Evolutionary conservation across 92 coral and sea anemone genomes (phyloP).

Genomic region (Meandrina meandrites): DNA sequence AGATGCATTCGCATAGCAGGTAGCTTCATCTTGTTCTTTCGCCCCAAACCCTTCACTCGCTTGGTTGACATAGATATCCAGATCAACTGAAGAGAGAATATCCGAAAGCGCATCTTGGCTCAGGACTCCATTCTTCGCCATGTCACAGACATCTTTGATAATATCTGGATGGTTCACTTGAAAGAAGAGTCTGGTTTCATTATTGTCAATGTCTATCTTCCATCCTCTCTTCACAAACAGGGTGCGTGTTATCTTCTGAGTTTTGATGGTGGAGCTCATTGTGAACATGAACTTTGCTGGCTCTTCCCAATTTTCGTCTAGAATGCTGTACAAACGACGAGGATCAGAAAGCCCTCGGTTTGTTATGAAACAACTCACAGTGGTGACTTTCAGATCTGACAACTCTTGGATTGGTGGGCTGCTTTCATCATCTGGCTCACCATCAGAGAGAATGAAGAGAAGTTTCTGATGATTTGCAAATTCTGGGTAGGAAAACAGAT

Average conservation of each 20-base stretch:
- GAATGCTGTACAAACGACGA: conserved; percentile 24
- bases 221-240: conserved; percentile 51
- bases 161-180: conserved; percentile 64
- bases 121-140: conserved; percentile 48
- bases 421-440: conserved; percentile 45
- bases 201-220: conserved; percentile 53
- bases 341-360: conserved; percentile 1
- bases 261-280: conserved; percentile 47
- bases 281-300: conserved; percentile 47
- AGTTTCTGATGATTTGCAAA: conserved; percentile 44
- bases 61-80: conserved; percentile 69
- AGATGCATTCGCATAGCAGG: conserved; percentile 70
- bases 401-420: background rate
- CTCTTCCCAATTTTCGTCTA: conserved; percentile 28
- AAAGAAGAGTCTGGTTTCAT: conserved; percentile 54
- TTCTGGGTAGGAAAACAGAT: conserved; percentile 25
- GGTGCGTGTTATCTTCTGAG: conserved; percentile 59
- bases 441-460: conserved; percentile 64
- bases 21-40: conserved; percentile 18
- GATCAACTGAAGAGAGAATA: conserved; percentile 39
- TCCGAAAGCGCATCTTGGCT: conserved; percentile 55
- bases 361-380: conserved; percentile 61
- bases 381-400: conserved; percentile 29
- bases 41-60: conserved; percentile 23
- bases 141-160: conserved; percentile 45